Evolutionary conservation across 1,140 invertebrate genomes (phyloP), one percentile per base, ranked within the genome.

Genomic region (Drosophila tani): DNA sequence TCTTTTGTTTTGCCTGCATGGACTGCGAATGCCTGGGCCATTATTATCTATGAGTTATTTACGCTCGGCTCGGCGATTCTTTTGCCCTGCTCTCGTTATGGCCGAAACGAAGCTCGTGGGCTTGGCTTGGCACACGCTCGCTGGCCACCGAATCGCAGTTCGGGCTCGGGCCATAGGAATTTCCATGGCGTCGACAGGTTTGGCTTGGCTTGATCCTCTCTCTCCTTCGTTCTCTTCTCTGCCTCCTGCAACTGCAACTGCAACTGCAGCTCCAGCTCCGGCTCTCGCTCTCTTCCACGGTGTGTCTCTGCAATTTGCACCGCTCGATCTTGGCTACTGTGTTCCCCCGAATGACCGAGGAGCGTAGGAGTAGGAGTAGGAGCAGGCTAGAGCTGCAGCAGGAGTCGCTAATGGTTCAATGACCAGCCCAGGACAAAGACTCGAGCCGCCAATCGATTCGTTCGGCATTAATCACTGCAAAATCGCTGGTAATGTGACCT

Each of bases 1-100:
- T 87, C 84, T 87, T 88, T 87, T 87, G 84, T 87, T 87, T 88
- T 88, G 84, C 65, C 60, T 80, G 64, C 76, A 80, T 59, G 64
- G 71, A 63, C 79, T 78, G 79, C 50, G 69, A 87, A 82, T 87
- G 83, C 76, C 68, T 79, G 62, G 69, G 64, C 57, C 81, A 85
- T 83, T 87, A 88, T 87, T 87, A 87, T 88, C 84, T 88, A 87
- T 88, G 84, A 87, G 84, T 81, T 88, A 87, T 85, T 85, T 87
- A 81, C 74, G 84, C 85, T 87, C 62, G 71, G 84, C 85, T 87
- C 70, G 82, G 59, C 84, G 57, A 76, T 82, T 35, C 64, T 57
- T 77, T 45, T 53, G 41, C 41, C 24, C 71, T 88, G 77, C 77
- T 87, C 81, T 84, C 66, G 73, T 84, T 87, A 83, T 88, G 80